These are phyloP conservation scores for Marmota monax DNA, from an alignment of 2,113 vertebrate genomes.

Conservation along the genomic window DNA sequence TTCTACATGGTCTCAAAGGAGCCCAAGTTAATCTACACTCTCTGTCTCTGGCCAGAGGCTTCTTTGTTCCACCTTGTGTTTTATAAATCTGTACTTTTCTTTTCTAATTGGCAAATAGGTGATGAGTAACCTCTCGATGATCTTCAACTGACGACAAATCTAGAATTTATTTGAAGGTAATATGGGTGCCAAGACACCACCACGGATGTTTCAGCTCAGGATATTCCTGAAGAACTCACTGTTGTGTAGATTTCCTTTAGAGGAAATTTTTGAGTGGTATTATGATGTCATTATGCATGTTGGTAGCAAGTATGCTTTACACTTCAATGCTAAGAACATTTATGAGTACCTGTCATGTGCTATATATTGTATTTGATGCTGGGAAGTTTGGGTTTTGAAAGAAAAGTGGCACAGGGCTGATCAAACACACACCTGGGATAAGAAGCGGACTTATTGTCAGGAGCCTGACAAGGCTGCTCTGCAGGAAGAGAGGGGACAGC, in stretches of 20 bases:
- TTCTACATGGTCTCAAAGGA: background rate
- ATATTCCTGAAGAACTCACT: background rate
- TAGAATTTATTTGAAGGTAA: background rate
- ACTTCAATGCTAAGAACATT: conserved; percentile 6
- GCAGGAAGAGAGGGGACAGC: no score
- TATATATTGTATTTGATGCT: background rate
- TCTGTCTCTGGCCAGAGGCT: background rate
- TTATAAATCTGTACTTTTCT: background rate
- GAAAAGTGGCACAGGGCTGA: no score
- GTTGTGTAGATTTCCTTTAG: background rate
- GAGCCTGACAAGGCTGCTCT: no score
- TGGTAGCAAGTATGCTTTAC: background rate
- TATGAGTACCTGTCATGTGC: background rate
- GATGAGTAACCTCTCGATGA: background rate
- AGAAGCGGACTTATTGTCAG: no score
- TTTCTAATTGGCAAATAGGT: background rate
- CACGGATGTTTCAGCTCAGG: background rate
- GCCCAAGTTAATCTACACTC: background rate
- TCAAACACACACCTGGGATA: no score
- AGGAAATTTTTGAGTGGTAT: background rate
- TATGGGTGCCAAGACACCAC: background rate
- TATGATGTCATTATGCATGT: background rate
- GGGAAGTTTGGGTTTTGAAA: background rate
- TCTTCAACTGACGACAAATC: background rate
- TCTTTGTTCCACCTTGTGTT: background rate